These are phyloP conservation scores for Microdon myrmicae DNA, from an alignment of 2,888 invertebrate species.

Conservation along the genomic window DNA sequence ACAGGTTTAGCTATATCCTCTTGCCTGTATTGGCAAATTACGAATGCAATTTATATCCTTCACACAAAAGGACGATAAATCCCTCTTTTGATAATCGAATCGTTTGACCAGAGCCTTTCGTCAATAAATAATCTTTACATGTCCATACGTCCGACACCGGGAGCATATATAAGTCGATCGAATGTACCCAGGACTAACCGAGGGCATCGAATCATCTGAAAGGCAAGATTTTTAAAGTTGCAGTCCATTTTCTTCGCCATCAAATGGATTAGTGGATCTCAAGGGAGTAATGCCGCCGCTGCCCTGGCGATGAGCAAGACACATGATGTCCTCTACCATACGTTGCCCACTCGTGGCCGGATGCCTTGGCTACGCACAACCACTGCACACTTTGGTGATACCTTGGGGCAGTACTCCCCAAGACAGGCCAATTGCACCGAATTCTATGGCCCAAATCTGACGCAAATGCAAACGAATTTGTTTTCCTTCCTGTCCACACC, in stretches of 20 bases:
- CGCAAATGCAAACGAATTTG: slow-evolving; percentile 39
- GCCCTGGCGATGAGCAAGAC: slow-evolving; percentile 16
- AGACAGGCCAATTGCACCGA: slow-evolving; percentile 16
- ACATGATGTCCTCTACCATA: slow-evolving; percentile 33
- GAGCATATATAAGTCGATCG: slow-evolving; percentile 2
- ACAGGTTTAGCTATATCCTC: no score
- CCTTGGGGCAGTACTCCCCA: no score
- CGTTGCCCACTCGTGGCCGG: slow-evolving; percentile 26
- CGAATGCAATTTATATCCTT: no score
- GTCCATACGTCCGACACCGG: slow-evolving; percentile 18
- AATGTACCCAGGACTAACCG: background rate
- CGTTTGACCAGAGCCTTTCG: slow-evolving; percentile 23
- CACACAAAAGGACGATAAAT: no score
- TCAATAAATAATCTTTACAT: slow-evolving; percentile 42
- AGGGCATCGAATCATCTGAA: slow-evolving; percentile 3
- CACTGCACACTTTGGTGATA: no score
- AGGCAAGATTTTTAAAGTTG: background rate
- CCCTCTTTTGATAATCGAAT: no score
- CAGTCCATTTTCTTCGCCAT: slow-evolving; percentile 36
- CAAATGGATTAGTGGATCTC: slow-evolving; percentile 46
- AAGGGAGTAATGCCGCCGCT: background rate
- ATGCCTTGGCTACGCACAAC: slow-evolving; percentile 16
- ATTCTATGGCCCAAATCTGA: slow-evolving; percentile 51
- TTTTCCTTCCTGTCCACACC: background rate
- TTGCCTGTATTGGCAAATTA: no score